Conservation (phyloP, 2,888 invertebrate genomes). For the Metellina segmentata region DNA sequence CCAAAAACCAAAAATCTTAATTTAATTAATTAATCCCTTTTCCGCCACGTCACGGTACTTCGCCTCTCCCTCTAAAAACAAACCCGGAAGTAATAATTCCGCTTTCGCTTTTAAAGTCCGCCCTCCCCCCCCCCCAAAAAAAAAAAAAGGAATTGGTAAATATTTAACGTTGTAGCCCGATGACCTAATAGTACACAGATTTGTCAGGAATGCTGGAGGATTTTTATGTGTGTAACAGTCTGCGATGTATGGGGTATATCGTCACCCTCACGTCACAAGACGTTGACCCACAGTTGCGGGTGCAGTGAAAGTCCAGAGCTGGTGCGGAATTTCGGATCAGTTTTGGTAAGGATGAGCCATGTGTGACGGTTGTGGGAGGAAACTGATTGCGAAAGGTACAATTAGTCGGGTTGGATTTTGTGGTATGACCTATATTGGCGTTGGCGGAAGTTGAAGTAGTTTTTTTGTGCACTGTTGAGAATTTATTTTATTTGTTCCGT, state of each 20-base stretch:
- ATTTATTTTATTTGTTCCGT: no score
- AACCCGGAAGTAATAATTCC: conserved; percentile 47
- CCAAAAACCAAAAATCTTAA: neutral
- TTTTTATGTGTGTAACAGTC: neutral
- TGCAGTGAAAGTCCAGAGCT: neutral
- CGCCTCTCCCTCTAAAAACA: neutral
- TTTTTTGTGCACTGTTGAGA: neutral
- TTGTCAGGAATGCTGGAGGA: neutral
- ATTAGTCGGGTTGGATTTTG: neutral
- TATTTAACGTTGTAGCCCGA: conserved; percentile 22
- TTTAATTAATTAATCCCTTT: conserved; percentile 39
- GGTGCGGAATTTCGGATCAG: conserved; percentile 30
- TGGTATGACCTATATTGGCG: conserved; percentile 24
- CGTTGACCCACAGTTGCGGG: conserved; percentile 61
- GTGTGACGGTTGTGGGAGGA: conserved; percentile 47
- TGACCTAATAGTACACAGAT: conserved; percentile 48
- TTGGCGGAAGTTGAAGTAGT: neutral
- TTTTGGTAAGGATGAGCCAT: conserved; percentile 55
- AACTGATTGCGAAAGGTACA: neutral
- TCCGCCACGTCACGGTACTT: neutral
- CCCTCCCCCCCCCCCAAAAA: neutral
- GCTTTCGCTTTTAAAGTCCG: conserved; percentile 10
- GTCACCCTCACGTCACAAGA: conserved; percentile 59
- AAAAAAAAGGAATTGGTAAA: conserved; percentile 19
- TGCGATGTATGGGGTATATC: conserved; percentile 5